Evolutionary conservation across 2,113 vertebrate genomes (phyloP), one percentile per base, ranked within the genome.

Genomic region (Aplodontia rufa): DNA sequence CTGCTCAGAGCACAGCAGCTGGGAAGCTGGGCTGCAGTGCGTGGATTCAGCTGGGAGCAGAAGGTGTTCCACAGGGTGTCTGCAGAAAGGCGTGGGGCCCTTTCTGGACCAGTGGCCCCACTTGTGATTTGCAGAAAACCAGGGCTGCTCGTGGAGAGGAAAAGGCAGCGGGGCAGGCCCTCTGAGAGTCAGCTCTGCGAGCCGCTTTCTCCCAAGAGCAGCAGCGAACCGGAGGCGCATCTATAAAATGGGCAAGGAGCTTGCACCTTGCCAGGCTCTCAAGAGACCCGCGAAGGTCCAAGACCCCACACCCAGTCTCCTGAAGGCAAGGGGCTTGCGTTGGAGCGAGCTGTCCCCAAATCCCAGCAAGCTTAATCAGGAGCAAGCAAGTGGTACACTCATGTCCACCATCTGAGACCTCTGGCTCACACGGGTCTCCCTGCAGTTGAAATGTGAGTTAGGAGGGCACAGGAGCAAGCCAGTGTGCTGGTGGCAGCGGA

Each of bases 121-220:
- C 8, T 22, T 26, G 5, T 62, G 12, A 14, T 32, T 17, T 24
- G 7, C 9, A 8, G 35, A 80, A 42, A 26, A 64, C 35, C 0
- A 0, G 2, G 3, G 3, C 8, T 3, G 0, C 1, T 0, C 0
- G 1, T 10, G 78, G 10, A 13, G 14, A 6, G 49, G 45, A 53
- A 6, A 24, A 1, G 35, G 5, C 0, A 19, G 12, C 2, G 14
- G 40, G 47, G 19, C 5, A 37, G 19, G 24, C 8, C 9, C 1
- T 40, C 30, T 1, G 69, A 42, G 60, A 51, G 3, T 12, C 84
- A 3, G 28, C 30, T 28, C 37, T 32, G 28, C 53, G 6, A 3
- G 32, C 62, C 1, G 2, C n/a, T 37, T 35, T 17, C 49, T 8
- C 53, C 62, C 0, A 6, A 4, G 8, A 47, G 69, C 8, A 24